Conservation (phyloP, 2,888 invertebrate genomes). For the Agrochola lota region DNA sequence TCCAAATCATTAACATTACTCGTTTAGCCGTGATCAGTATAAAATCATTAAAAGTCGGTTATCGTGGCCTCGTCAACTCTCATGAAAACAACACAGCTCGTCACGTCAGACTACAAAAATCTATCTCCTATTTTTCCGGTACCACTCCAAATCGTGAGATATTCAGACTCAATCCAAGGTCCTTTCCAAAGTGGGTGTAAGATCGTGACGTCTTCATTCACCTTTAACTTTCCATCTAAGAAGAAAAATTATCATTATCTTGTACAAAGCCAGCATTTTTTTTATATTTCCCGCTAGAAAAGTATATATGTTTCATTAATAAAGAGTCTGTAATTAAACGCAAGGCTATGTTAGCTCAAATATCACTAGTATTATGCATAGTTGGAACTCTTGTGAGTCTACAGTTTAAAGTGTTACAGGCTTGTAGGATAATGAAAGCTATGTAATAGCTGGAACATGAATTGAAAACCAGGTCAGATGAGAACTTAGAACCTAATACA, state of each 20-base stretch:
- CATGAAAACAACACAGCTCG: no score
- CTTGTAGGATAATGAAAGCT: conserved; percentile 32
- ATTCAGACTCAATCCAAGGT: neutral
- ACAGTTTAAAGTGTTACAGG: conserved; percentile 31
- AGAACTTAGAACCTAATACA: neutral
- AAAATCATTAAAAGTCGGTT: no score
- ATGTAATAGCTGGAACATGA: neutral
- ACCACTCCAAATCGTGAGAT: neutral
- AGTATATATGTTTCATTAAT: conserved; percentile 10
- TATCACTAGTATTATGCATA: conserved; percentile 30
- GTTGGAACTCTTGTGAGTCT: conserved; percentile 44
- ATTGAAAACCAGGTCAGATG: no score
- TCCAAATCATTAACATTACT: no score
- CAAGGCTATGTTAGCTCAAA: conserved; percentile 38
- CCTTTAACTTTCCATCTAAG: conserved; percentile 10
- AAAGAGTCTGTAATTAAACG: conserved; percentile 22
- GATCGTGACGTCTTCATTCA: conserved; percentile 33
- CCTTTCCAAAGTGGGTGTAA: conserved; percentile 13
- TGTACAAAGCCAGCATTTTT: conserved; percentile 1
- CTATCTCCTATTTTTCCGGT: neutral
- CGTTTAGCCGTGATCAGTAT: no score
- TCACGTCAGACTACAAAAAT: conserved; percentile 1
- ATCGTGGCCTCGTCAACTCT: neutral
- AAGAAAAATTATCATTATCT: conserved; percentile 7
- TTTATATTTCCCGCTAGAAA: conserved; percentile 17